These are phyloP conservation scores for Helogale parvula DNA, from an alignment of 2,113 vertebrate genomes.

Conservation along the genomic window DNA sequence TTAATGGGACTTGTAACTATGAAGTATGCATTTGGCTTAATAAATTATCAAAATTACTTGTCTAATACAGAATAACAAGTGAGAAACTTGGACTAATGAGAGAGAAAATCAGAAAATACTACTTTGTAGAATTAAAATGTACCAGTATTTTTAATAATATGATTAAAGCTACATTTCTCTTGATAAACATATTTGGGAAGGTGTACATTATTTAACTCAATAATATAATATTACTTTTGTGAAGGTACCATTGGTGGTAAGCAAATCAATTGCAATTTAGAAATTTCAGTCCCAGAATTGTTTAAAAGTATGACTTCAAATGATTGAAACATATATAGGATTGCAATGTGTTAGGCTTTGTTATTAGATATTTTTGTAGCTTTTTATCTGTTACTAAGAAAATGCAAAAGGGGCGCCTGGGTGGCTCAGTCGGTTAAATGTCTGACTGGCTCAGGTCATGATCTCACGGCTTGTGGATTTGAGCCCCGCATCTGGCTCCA, in stretches of 20 bases:
- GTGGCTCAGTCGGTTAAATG: no score
- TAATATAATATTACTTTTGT: background rate
- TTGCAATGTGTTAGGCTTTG: background rate
- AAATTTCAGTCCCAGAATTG: background rate
- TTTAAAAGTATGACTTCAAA: background rate
- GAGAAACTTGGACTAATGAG: background rate
- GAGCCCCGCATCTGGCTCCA: no score
- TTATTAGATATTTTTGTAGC: background rate
- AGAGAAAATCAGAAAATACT: background rate
- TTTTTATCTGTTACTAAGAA: background rate
- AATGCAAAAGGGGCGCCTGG: no score
- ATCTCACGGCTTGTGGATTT: no score
- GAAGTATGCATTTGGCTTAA: background rate
- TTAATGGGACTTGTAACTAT: background rate
- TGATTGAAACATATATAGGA: background rate
- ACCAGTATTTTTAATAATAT: background rate
- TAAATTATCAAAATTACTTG: slow-evolving; percentile 7
- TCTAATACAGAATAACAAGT: background rate
- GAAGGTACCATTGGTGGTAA: background rate
- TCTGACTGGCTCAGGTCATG: no score
- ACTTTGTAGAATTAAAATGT: background rate
- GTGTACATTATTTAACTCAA: background rate
- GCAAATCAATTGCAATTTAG: background rate
- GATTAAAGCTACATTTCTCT: background rate
- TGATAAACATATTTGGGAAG: background rate